Conservation (phyloP, 2,888 invertebrate species). For the Halictus ligatus region DNA sequence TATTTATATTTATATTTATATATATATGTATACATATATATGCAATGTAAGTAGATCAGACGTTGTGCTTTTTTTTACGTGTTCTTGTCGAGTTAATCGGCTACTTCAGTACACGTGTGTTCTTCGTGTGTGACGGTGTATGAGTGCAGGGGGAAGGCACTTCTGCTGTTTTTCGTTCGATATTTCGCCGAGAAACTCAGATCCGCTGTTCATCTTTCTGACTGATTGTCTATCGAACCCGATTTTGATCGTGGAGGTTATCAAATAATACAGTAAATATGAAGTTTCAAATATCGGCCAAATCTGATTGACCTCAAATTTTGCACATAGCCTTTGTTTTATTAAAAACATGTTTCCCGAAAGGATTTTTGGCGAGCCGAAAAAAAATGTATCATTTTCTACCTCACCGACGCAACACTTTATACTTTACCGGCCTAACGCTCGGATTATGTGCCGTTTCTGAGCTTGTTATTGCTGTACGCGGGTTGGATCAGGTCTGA, state of each 20-base stretch:
- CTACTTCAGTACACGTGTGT: constrained; percentile 56
- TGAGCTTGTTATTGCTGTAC: too few relatives aligned
- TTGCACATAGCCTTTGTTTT: too few relatives aligned
- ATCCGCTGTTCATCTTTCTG: constrained; percentile 8
- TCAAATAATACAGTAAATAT: background rate
- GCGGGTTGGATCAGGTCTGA: too few relatives aligned
- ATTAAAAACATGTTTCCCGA: too few relatives aligned
- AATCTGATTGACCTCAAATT: too few relatives aligned
- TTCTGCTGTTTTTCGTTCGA: constrained; percentile 79
- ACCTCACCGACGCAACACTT: too few relatives aligned
- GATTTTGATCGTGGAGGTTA: background rate
- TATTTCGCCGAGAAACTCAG: constrained; percentile 47
- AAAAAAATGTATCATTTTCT: too few relatives aligned
- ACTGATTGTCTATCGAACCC: constrained; percentile 30
- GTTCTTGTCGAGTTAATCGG: constrained; percentile 54
- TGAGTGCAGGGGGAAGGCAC: constrained; percentile 84
- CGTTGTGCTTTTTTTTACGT: constrained; percentile 67
- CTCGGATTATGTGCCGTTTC: too few relatives aligned
- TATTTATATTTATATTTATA: background rate
- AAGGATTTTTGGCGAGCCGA: too few relatives aligned
- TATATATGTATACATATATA: background rate
- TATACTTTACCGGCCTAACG: too few relatives aligned
- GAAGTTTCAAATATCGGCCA: too few relatives aligned
- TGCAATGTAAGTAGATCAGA: constrained; percentile 69
- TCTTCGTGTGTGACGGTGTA: constrained; percentile 77